Evolutionary conservation across 2,888 invertebrate genomes (phyloP), one percentile per base, ranked within the genome.

Genomic region (Rotaria socialis): DNA sequence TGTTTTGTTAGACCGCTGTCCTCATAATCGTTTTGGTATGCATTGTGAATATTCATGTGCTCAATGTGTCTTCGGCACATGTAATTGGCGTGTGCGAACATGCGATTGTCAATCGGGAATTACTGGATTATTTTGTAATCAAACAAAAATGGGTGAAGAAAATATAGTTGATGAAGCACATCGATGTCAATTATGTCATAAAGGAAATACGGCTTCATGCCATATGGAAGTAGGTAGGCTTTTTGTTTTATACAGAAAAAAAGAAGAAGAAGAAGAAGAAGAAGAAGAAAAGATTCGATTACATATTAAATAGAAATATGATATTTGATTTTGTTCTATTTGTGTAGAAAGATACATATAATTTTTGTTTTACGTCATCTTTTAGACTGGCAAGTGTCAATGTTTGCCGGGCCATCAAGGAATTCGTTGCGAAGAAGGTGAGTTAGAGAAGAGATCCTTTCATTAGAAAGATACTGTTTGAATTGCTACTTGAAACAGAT

Each of bases 301-400:
- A 27, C 35, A 67, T 67, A 19, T 41, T 35, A 22, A 67, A 35
- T 67, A 35, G 35, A 67, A 35, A 67, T 35, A 35, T 35, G 27
- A 67, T 67, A 67, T 67, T 67, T 67, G 67, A 67, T 67, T 67
- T 35, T 27, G 56, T 24, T 24, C 22, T 7, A 56, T 56, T 56
- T 56, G 8, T 56, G 56, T 67, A 67, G 35, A 67, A 7, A 35
- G 67, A 67, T 67, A 41, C 35, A 35, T 35, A 35, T 35, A 35
- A 35, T 67, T 35, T 16, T 67, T 50, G n/a, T 27, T 67, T 67
- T 67, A 67, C 67, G 67, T 67, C 67, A 67, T 67, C 67, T 16
- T 67, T 19, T 80, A 80, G 80, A 80, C 43, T 80, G 80, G 80
- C 80, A 80, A 43, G 47, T 80, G 80, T 80, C 47, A 80, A 80